Conservation (phyloP, 2,888 invertebrate species). For the Penaeus monodon region DNA sequence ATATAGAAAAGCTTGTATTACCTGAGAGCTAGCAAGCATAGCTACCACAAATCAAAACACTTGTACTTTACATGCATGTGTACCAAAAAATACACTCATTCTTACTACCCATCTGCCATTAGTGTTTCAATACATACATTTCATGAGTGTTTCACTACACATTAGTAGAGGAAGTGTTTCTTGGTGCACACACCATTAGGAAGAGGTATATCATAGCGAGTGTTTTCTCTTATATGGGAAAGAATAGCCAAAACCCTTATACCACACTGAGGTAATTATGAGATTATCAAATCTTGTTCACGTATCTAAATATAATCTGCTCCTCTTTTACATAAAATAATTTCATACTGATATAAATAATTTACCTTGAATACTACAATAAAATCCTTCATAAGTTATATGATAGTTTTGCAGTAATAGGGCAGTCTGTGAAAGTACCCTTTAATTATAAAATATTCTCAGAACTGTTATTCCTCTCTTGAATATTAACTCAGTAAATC, state of each 20-base stretch:
- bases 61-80: slow-evolving; percentile 21
- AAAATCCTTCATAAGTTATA: too few relatives aligned
- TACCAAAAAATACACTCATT: slow-evolving; percentile 8
- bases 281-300: too few relatives aligned
- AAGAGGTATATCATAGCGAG: slow-evolving; percentile 19
- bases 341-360: too few relatives aligned
- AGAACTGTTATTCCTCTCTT: too few relatives aligned
- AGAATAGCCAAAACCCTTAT: not conserved
- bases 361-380: too few relatives aligned
- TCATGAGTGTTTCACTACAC: not conserved
- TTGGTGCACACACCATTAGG: not conserved
- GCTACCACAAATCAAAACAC: slow-evolving; percentile 26
- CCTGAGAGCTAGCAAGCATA: slow-evolving; percentile 40
- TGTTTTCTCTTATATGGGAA: slow-evolving; percentile 6
- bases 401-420: too few relatives aligned
- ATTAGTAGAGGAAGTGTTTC: not conserved
- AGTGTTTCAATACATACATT: slow-evolving; percentile 11
- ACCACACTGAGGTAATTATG: slow-evolving; percentile 8
- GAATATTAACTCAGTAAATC: too few relatives aligned
- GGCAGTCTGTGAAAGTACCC: too few relatives aligned
- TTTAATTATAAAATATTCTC: too few relatives aligned
- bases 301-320: too few relatives aligned
- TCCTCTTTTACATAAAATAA: not conserved
- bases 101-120: not conserved
- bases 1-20: slow-evolving; percentile 11